phyloP scores from a whole-genome alignment of 2,888 invertebrate genomes.

The Phymatocera aterrima region DNA sequence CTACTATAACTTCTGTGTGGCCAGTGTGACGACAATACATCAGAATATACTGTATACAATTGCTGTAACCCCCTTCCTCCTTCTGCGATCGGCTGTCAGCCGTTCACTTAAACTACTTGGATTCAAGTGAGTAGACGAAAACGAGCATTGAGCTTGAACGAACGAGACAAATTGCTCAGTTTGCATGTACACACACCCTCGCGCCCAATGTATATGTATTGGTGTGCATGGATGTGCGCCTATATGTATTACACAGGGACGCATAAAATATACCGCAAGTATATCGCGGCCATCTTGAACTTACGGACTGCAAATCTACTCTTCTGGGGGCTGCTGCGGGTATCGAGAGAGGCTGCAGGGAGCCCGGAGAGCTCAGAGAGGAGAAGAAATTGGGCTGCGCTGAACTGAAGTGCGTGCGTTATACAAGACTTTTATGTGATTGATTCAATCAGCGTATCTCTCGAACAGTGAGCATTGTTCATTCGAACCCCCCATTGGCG shows the following conservation, averaged over 20 bases:
- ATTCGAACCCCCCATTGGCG: constrained; percentile 44
- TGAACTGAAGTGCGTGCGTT: constrained; percentile 39
- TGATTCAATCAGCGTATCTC: constrained; percentile 46
- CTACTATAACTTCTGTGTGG: background rate
- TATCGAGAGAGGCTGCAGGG: no score
- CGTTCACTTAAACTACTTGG: constrained; percentile 38
- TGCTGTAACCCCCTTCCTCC: constrained; percentile 19
- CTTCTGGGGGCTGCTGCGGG: background rate
- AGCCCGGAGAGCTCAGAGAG: no score
- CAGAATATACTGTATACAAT: no score
- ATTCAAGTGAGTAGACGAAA: constrained; percentile 33
- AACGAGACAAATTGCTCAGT: constrained; percentile 45
- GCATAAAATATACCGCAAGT: background rate
- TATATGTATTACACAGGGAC: background rate
- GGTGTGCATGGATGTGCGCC: background rate
- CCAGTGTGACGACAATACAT: constrained; percentile 24
- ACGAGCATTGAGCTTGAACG: constrained; percentile 9
- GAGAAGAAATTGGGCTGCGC: constrained; percentile 32
- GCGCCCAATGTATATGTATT: background rate
- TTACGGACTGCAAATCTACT: constrained; percentile 32
- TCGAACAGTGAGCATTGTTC: constrained; percentile 45
- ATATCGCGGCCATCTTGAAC: constrained; percentile 47
- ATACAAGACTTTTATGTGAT: constrained; percentile 47
- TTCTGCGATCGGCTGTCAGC: constrained; percentile 4
- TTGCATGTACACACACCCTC: constrained; percentile 22